Base-by-base conservation (phyloP, 2,888 invertebrate species). In the Volucella inflata region DNA sequence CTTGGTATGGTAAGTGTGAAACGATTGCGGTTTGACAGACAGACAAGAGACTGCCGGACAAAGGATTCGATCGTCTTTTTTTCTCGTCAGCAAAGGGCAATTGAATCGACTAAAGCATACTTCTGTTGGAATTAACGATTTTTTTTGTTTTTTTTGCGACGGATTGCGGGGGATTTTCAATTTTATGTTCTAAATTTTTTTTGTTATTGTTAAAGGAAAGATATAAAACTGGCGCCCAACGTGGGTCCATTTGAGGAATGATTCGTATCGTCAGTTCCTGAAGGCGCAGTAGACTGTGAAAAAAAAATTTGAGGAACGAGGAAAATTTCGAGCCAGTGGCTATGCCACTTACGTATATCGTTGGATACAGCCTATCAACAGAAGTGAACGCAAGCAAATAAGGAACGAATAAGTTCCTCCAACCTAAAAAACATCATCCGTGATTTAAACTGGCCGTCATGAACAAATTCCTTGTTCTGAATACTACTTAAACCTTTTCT, bases 101-200 rank as follows among this genome's bases (percentile, higher is more conserved):
- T 65, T 74, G 64, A 55, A 55, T 53, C 38, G 65, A 65, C 46
- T 64, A 55, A 55, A 59, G 14, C 21, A 38, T 68, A 68, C 57
- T 68, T 36, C 38, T 68, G 55, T 57, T 57, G 10, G 38, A 36
- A 55, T 68, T 68, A 57, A 46, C 46, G 38, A 50, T 55, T 53
- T 46, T 21, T 30, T 30, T 30, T 30, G 68, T 44, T 59, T 12
- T 36, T 36, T 62, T n/a, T 17, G 8, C 11, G 65, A 51, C 42
- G 40, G n/a, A n/a, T n/a, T n/a, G n/a, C 40, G 16, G 16, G 21
- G 42, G 4, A 17, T 17, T 51, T 40, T 9, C 12, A 40, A 21
- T 65, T 50, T n/a, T 8, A 30, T 6, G 16, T 30, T 64, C 21
- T 11, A 16, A 14, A 12, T 64, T 50, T 38, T 36, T 40, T 38